phyloP scores from a whole-genome alignment of 2,888 invertebrate species.

The Theretra japonica region DNA sequence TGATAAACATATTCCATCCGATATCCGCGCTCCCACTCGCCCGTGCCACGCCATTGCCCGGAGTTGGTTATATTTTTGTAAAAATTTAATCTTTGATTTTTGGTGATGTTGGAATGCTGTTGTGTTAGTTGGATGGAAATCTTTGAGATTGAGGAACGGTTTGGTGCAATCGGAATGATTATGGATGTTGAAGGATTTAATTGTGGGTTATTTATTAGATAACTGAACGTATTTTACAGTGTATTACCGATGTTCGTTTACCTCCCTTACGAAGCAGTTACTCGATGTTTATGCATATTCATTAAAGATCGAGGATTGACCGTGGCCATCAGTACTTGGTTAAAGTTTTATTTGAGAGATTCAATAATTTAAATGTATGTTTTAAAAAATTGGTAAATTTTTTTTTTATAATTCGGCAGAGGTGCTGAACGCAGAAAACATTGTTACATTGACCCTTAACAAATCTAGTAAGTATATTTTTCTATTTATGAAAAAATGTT shows the following conservation, averaged over 20 bases:
- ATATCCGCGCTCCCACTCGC: conserved; percentile 27
- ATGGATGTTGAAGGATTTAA: conserved; percentile 42
- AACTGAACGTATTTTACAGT: conserved; percentile 40
- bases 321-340: conserved; percentile 64
- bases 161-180: conserved; percentile 56
- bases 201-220: conserved; percentile 46
- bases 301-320: conserved; percentile 45
- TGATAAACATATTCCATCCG: conserved; percentile 24
- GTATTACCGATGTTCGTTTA: conserved; percentile 38
- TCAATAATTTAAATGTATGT: conserved; percentile 42
- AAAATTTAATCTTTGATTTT: neutral
- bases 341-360: conserved; percentile 40
- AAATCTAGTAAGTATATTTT: conserved; percentile 46
- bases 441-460: conserved; percentile 35
- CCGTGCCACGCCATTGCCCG: conserved; percentile 1
- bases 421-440: conserved; percentile 48
- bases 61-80: conserved; percentile 19
- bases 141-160: conserved; percentile 37
- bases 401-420: conserved; percentile 57
- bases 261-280: conserved; percentile 41
- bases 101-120: neutral
- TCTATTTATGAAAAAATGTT: conserved; percentile 38
- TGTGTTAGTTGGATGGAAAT: neutral
- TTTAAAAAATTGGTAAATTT: conserved; percentile 43
- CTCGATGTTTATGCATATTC: conserved; percentile 42